A percentile compares a stretch with the other conserved stretches of the same genome.
Evolutionary conservation across 2,113 vertebrate species (phyloP).

Genomic region (Microcebus jonahi): DNA sequence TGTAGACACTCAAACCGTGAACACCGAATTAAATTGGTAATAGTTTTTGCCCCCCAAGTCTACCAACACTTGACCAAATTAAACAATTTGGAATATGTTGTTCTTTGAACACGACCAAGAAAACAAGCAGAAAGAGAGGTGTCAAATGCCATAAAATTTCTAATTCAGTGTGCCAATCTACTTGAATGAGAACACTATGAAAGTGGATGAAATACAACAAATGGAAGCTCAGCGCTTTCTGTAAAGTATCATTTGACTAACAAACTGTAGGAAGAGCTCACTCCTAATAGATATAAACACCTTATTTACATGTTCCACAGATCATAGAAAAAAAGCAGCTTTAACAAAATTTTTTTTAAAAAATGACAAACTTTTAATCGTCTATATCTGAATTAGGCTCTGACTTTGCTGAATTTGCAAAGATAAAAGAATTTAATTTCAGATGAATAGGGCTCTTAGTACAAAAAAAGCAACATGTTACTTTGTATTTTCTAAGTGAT

Average conservation of each 20-base stretch:
- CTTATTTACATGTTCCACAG: background rate
- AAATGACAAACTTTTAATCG: constrained; percentile 2
- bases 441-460: background rate
- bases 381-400: background rate
- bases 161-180: constrained; percentile 13
- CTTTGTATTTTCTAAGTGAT: constrained; percentile 61
- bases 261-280: background rate
- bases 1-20: background rate
- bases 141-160: background rate
- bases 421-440: constrained; percentile 50
- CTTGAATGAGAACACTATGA: background rate
- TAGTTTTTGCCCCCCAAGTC: background rate
- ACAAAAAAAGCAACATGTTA: constrained; percentile 52
- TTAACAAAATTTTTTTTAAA: constrained; percentile 15
- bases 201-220: background rate
- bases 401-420: constrained; percentile 42
- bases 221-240: background rate
- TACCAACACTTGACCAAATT: constrained; percentile 50
- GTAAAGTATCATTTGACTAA: background rate
- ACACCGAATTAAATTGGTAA: background rate
- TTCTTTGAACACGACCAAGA: background rate
- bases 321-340: background rate
- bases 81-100: constrained; percentile 7
- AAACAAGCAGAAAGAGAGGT: constrained; percentile 41
- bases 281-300: background rate